Percentiles rank a stretch among this genome's conserved stretches.
These are phyloP conservation scores for Phortica variegata DNA, from an alignment of 1,140 invertebrate genomes.

Conservation along the genomic window DNA sequence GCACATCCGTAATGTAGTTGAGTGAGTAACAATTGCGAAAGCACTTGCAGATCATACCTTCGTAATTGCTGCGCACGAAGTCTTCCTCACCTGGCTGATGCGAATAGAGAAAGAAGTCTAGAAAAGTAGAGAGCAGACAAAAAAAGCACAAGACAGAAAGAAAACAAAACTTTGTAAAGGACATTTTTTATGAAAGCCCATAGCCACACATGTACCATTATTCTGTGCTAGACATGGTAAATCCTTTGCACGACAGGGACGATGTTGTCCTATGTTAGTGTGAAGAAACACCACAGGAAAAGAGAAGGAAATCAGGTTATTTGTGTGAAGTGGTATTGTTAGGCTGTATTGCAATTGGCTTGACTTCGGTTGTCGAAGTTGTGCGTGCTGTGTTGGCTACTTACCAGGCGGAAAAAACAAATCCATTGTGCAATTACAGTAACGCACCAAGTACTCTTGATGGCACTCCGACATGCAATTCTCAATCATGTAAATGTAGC, in stretches of 20 bases:
- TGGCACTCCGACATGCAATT: conserved; percentile 53
- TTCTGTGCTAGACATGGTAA: conserved; percentile 40
- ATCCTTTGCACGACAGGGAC: conserved; percentile 37
- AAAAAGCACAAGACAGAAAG: background rate
- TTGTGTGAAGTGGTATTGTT: conserved; percentile 1
- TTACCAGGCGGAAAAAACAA: conserved; percentile 54
- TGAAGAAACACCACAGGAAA: conserved; percentile 4
- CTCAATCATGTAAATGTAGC: conserved; percentile 50
- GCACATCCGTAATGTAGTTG: conserved; percentile 46
- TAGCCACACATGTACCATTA: conserved; percentile 32
- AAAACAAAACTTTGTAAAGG: background rate
- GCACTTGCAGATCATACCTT: conserved; percentile 49
- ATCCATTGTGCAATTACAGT: conserved; percentile 53
- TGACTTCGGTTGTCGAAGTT: background rate
- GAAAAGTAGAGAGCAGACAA: conserved; percentile 1
- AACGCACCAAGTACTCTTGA: conserved; percentile 47
- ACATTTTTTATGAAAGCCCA: background rate
- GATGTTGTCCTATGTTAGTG: conserved; percentile 30
- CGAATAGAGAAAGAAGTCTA: conserved; percentile 31
- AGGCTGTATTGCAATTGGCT: no score
- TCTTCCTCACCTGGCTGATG: conserved; percentile 36
- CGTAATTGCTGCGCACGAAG: conserved; percentile 32
- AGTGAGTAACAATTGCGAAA: conserved; percentile 50
- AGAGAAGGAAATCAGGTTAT: background rate
- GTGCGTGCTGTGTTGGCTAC: conserved; percentile 17